These are phyloP conservation scores for Clarias fuscus DNA, from an alignment of 2,797 vertebrate genomes.

Conservation along the genomic window DNA sequence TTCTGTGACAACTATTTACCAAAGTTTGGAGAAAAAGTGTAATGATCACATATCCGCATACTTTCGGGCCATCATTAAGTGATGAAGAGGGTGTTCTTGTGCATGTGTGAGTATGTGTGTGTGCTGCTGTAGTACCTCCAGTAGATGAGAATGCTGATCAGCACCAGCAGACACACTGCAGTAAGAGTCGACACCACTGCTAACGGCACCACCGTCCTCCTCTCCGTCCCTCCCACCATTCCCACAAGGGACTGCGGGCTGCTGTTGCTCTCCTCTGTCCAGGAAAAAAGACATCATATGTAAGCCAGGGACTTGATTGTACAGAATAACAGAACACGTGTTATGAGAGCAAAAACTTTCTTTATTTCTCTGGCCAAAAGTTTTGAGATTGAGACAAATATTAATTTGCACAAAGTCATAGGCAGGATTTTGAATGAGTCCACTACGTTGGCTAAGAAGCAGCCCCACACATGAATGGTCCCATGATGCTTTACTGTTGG, in stretches of 20 bases:
- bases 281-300: slow-evolving; percentile 68
- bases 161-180: slow-evolving; percentile 86
- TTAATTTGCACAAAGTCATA: too few relatives aligned
- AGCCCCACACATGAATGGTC: too few relatives aligned
- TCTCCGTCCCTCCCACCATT: slow-evolving; percentile 77
- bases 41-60: not conserved
- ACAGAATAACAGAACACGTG: not conserved
- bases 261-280: slow-evolving; percentile 92
- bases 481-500: too few relatives aligned
- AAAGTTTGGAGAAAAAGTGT: not conserved
- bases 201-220: slow-evolving; percentile 88
- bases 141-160: slow-evolving; percentile 93
- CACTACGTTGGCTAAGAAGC: too few relatives aligned
- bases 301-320: not conserved
- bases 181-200: slow-evolving; percentile 94
- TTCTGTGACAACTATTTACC: not conserved
- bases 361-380: too few relatives aligned
- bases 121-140: slow-evolving; percentile 82
- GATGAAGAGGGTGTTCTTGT: not conserved
- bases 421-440: not conserved
- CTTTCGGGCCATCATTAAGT: not conserved
- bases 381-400: too few relatives aligned
- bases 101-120: not conserved
- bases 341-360: too few relatives aligned
- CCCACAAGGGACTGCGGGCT: slow-evolving; percentile 94